These are phyloP conservation scores for Sebastes vulpes DNA, from an alignment of 2,797 vertebrate species.

Conservation along the genomic window DNA sequence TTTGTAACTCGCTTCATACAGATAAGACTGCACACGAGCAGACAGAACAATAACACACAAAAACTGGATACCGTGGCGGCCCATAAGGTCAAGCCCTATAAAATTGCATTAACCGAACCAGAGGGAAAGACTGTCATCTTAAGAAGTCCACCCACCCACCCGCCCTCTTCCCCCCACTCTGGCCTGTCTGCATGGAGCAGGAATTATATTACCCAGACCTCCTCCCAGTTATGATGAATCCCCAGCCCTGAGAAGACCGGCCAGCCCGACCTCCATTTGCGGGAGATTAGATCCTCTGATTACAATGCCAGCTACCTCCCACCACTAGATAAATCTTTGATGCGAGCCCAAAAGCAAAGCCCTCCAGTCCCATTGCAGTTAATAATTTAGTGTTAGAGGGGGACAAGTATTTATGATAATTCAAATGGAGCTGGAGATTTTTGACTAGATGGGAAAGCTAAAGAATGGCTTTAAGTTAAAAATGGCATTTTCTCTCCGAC, in stretches of 20 bases:
- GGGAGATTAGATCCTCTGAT: constrained; percentile 86
- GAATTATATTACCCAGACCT: constrained; percentile 81
- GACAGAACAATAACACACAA: constrained; percentile 38
- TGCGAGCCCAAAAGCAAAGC: constrained; percentile 78
- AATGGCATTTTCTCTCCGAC: constrained; percentile 32
- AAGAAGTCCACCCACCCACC: constrained; percentile 26
- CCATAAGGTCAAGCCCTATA: constrained; percentile 53
- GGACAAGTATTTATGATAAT: constrained; percentile 78
- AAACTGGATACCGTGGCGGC: constrained; percentile 8
- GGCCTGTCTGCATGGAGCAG: constrained; percentile 64
- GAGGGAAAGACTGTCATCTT: constrained; percentile 62
- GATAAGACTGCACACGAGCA: constrained; percentile 24
- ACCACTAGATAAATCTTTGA: constrained; percentile 86
- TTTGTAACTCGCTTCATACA: neutral
- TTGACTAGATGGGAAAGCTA: constrained; percentile 42
- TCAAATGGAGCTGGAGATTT: constrained; percentile 61
- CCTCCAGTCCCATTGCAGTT: constrained; percentile 82
- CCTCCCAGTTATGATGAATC: constrained; percentile 83
- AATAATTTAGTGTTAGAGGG: constrained; percentile 83
- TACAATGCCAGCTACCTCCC: constrained; percentile 84
- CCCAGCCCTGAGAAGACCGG: constrained; percentile 77
- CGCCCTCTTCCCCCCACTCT: neutral
- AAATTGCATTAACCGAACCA: constrained; percentile 66
- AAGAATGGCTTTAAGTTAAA: constrained; percentile 63
- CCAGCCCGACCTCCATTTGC: constrained; percentile 82